These are phyloP conservation scores for Ornithoptera priamus DNA, from an alignment of 2,888 invertebrate genomes.

Conservation along the genomic window DNA sequence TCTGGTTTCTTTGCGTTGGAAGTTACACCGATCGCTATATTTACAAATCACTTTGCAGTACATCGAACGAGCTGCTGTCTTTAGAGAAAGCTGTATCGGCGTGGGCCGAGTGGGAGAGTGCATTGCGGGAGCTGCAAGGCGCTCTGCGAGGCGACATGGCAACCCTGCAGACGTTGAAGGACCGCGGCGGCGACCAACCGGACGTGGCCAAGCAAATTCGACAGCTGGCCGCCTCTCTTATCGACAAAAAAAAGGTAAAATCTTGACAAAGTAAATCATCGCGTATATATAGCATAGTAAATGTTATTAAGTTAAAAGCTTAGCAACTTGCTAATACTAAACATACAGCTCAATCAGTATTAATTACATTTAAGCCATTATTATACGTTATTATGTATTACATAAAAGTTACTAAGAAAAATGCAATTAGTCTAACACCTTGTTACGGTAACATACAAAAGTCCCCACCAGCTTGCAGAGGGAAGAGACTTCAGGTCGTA, in stretches of 20 bases:
- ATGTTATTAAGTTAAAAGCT: too few species aligned
- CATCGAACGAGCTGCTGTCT: constrained; percentile 85
- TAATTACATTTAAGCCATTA: too few species aligned
- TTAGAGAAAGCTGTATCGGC: constrained; percentile 85
- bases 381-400: too few species aligned
- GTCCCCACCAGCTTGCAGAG: too few species aligned
- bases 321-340: too few species aligned
- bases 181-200: constrained; percentile 80
- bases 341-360: too few species aligned
- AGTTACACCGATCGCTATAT: neutral
- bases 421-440: too few species aligned
- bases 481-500: too few species aligned
- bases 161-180: constrained; percentile 69
- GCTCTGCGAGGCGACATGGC: constrained; percentile 85
- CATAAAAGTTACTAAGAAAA: too few species aligned
- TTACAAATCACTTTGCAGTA: constrained; percentile 64
- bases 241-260: constrained; percentile 72
- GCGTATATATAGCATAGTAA: too few species aligned
- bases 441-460: too few species aligned
- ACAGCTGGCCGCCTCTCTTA: constrained; percentile 80
- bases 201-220: constrained; percentile 79
- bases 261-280: too few species aligned
- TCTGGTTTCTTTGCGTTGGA: neutral
- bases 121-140: constrained; percentile 87
- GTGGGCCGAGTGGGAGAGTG: constrained; percentile 88